phyloP scores from a whole-genome alignment of 2,113 vertebrate genomes.

The Typhlomys cinereus region DNA sequence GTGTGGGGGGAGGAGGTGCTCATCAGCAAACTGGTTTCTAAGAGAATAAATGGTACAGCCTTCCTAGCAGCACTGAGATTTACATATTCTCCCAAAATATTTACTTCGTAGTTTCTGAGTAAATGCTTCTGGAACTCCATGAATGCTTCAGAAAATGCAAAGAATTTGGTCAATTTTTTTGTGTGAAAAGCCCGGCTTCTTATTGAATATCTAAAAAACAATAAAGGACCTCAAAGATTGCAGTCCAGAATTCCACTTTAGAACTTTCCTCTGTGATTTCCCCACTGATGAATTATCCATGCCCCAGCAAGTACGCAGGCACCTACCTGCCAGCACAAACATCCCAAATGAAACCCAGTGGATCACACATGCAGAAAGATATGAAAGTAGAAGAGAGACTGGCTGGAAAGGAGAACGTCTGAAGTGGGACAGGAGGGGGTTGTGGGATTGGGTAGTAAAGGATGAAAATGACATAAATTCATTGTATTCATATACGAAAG shows the following conservation, averaged over 20 bases:
- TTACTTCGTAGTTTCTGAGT: slow-evolving; percentile 47
- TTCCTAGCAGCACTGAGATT: slow-evolving; percentile 30
- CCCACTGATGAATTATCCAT: too few species aligned
- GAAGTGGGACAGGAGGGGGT: too few species aligned
- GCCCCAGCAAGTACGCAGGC: too few species aligned
- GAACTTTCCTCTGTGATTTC: too few species aligned
- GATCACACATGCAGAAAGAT: too few species aligned
- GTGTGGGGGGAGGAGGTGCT: background rate
- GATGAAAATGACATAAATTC: too few species aligned
- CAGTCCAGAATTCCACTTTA: background rate
- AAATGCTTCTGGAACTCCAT: slow-evolving; percentile 67
- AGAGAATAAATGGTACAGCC: background rate
- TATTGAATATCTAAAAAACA: slow-evolving; percentile 9
- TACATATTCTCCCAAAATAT: slow-evolving; percentile 66
- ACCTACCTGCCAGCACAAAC: too few species aligned
- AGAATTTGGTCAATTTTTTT: slow-evolving; percentile 57
- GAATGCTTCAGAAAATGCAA: slow-evolving; percentile 69
- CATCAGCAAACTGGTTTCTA: background rate
- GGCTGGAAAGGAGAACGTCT: too few species aligned
- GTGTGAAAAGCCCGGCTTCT: slow-evolving; percentile 19
- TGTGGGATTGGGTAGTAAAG: too few species aligned
- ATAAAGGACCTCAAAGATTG: background rate
- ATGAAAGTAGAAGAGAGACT: too few species aligned
- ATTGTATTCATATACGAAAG: too few species aligned
- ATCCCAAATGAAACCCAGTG: too few species aligned